These are phyloP conservation scores for western clawed frog (Xenopus tropicalis) DNA, from an alignment of 2,113 vertebrate species.

Conservation along the genomic window DNA sequence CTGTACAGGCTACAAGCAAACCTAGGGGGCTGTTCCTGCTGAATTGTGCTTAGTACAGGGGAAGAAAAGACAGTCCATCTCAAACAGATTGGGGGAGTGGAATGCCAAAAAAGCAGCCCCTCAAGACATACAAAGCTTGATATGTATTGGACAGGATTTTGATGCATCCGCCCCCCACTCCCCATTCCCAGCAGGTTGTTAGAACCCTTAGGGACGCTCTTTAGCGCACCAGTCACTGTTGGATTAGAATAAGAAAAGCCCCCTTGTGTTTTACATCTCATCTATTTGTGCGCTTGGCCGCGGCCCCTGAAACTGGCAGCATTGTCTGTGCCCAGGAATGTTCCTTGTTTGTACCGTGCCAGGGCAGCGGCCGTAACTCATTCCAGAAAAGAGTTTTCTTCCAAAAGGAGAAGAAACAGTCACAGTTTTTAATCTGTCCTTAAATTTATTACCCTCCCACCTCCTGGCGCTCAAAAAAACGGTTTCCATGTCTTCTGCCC, in stretches of 20 bases:
- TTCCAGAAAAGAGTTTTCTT: constrained; percentile 12
- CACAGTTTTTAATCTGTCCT: constrained; percentile 51
- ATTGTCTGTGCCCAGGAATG: constrained; percentile 38
- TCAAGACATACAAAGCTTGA: constrained; percentile 9
- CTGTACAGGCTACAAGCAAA: too few species aligned
- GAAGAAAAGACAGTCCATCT: constrained; percentile 20
- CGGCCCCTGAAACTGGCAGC: constrained; percentile 54
- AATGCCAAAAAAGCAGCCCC: not conserved
- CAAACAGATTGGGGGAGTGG: not conserved
- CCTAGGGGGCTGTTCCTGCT: too few species aligned
- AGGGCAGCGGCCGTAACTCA: constrained; percentile 11
- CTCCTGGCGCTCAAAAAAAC: constrained; percentile 16
- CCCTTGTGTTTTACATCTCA: constrained; percentile 14
- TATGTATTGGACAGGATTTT: not conserved
- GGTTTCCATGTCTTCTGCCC: not conserved
- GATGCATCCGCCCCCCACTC: constrained; percentile 1
- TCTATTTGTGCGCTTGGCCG: constrained; percentile 51
- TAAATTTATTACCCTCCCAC: not conserved
- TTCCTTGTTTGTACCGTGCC: constrained; percentile 45
- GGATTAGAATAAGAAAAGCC: not conserved
- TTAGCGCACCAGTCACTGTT: not conserved
- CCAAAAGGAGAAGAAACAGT: not conserved
- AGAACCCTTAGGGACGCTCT: not conserved
- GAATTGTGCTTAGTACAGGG: not conserved
- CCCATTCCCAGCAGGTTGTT: not conserved